A percentile compares a stretch with the other conserved stretches of the same genome.
Conservation (phyloP, 2,888 invertebrate species). For the Criorhina ranunculi region DNA sequence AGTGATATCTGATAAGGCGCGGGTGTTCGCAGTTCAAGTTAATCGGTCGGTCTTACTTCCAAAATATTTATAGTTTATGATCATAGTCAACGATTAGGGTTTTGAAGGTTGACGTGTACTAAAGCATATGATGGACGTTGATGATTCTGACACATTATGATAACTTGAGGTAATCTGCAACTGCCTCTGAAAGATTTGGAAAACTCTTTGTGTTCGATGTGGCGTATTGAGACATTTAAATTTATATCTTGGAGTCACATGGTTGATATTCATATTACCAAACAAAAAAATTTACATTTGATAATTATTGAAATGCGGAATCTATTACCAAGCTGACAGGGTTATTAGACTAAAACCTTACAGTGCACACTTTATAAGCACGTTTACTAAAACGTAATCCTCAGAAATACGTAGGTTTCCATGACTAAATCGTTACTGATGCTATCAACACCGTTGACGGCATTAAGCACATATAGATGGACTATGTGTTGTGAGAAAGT, state of each 20-base stretch:
- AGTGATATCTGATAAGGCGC: slow-evolving; percentile 14
- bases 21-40: slow-evolving; percentile 4
- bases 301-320: too few species aligned
- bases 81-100: background rate
- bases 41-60: slow-evolving; percentile 21
- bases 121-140: background rate
- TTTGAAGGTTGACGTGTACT: slow-evolving; percentile 16
- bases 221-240: slow-evolving; percentile 15
- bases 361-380: too few species aligned
- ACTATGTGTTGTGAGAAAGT: too few species aligned
- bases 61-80: slow-evolving; percentile 21
- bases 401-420: too few species aligned
- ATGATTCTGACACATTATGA: background rate
- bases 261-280: background rate
- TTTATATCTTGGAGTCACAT: slow-evolving; percentile 9
- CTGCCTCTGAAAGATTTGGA: background rate
- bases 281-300: too few species aligned
- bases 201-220: background rate
- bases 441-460: too few species aligned
- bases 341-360: too few species aligned
- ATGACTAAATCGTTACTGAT: too few species aligned
- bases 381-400: too few species aligned
- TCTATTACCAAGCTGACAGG: too few species aligned
- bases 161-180: background rate
- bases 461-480: too few species aligned